These are phyloP conservation scores for Anoncus sp. DNA, from an alignment of 2,888 invertebrate species.

Conservation along the genomic window DNA sequence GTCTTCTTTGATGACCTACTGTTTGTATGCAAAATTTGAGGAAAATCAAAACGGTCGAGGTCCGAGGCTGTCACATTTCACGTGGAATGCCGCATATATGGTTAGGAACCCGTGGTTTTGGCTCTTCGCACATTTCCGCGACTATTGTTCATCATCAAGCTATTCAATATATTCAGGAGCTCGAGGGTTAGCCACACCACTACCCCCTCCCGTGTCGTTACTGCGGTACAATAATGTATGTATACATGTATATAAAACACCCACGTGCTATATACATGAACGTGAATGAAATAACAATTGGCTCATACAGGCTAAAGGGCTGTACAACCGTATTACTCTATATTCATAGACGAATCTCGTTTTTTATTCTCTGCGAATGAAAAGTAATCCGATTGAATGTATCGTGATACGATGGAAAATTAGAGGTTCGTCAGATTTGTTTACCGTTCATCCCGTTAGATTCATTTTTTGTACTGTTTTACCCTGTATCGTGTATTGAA, in stretches of 20 bases:
- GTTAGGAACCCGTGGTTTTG: conserved; percentile 40
- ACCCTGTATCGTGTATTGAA: too few species aligned
- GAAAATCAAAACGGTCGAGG: too few species aligned
- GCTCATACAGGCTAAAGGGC: conserved; percentile 16
- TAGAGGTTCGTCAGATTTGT: too few species aligned
- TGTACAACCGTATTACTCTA: conserved; percentile 29
- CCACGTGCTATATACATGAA: conserved; percentile 18
- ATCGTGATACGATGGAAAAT: background rate
- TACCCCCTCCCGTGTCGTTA: conserved; percentile 43
- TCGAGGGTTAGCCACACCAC: conserved; percentile 38
- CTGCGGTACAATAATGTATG: conserved; percentile 25
- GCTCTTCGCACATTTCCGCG: conserved; percentile 58
- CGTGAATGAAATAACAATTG: conserved; percentile 50
- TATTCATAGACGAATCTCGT: background rate
- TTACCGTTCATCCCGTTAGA: too few species aligned
- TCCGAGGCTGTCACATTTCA: too few species aligned
- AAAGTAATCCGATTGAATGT: background rate
- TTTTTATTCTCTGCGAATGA: conserved; percentile 6
- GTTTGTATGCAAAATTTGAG: too few species aligned
- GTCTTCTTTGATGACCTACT: too few species aligned
- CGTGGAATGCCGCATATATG: too few species aligned
- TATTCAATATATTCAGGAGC: conserved; percentile 63
- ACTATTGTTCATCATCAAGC: conserved; percentile 62
- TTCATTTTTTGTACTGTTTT: too few species aligned
- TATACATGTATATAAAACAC: conserved; percentile 6